Evolutionary conservation across 1,140 invertebrate genomes (phyloP).

Genomic region (Drosophila prosaltans): DNA sequence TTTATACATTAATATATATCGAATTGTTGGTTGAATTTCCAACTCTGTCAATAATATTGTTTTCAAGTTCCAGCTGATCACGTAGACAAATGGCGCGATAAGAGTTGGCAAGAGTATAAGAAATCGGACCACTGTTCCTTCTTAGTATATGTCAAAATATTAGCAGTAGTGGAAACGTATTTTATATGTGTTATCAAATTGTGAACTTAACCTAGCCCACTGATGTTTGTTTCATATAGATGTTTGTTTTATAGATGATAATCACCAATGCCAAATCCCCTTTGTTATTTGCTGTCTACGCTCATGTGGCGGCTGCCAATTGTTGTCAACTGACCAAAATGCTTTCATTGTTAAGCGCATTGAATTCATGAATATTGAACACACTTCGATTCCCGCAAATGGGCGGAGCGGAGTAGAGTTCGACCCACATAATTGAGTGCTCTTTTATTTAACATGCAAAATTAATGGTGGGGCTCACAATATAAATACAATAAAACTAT

Average conservation of each 20-base stretch:
- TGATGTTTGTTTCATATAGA: background rate
- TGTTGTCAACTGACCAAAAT: constrained; percentile 5
- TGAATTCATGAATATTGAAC: constrained; percentile 52
- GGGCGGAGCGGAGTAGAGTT: background rate
- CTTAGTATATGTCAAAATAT: too few relatives aligned
- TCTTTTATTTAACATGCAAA: constrained; percentile 71
- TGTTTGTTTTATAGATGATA: background rate
- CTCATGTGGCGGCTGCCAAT: background rate
- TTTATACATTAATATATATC: background rate
- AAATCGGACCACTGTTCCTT: too few relatives aligned
- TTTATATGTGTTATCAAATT: too few relatives aligned
- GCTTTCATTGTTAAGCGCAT: constrained; percentile 17
- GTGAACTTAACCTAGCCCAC: background rate
- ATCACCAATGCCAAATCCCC: background rate
- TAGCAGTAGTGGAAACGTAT: too few relatives aligned
- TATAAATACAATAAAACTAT: constrained; percentile 70
- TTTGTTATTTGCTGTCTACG: background rate
- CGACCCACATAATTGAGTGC: constrained; percentile 67
- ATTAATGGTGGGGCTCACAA: constrained; percentile 63
- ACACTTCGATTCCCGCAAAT: constrained; percentile 15
- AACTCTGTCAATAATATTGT: too few relatives aligned
- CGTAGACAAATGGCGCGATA: too few relatives aligned
- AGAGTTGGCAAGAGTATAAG: too few relatives aligned
- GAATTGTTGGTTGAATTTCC: background rate
- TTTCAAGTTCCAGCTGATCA: too few relatives aligned